Percentiles rank a stretch among this genome's conserved stretches.
Evolutionary conservation across 37 sponge, comb jelly and placozoan genomes (phyloP).

Genomic region (Amphimedon queenslandica): DNA sequence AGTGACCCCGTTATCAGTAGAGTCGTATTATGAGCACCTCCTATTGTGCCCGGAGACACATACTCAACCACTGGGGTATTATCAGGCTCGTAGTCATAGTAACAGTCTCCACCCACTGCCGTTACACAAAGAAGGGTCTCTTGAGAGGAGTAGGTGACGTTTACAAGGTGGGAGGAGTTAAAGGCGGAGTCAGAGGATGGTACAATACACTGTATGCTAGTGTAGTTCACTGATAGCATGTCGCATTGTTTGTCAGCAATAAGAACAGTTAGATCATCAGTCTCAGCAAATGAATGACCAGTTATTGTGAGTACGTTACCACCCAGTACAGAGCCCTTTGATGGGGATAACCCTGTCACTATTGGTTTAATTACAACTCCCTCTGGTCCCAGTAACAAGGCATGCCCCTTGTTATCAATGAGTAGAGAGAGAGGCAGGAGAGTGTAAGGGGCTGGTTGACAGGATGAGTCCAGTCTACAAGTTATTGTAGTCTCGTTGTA

Average conservation of each 20-base stretch:
- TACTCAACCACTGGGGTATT: conserved; percentile 26
- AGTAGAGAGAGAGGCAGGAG: conserved; percentile 15
- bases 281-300: conserved; percentile 32
- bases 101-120: conserved; percentile 13
- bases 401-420: conserved; percentile 28
- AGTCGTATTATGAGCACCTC: background rate
- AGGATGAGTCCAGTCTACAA: background rate
- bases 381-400: background rate
- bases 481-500: background rate
- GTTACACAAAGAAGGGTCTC: too few relatives aligned
- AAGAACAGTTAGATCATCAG: conserved; percentile 1
- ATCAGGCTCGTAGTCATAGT: conserved; percentile 11
- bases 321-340: conserved; percentile 33
- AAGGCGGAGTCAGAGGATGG: background rate
- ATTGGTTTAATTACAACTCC: conserved; percentile 13
- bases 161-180: background rate
- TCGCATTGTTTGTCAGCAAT: background rate
- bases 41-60: conserved; percentile 2
- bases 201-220: background rate
- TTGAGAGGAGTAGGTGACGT: background rate
- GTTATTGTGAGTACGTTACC: conserved; percentile 50
- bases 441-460: conserved; percentile 14
- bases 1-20: background rate
- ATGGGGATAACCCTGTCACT: conserved; percentile 29
- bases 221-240: background rate